Conservation (phyloP, 2,888 invertebrate genomes). For the Harpalus rubripes region DNA sequence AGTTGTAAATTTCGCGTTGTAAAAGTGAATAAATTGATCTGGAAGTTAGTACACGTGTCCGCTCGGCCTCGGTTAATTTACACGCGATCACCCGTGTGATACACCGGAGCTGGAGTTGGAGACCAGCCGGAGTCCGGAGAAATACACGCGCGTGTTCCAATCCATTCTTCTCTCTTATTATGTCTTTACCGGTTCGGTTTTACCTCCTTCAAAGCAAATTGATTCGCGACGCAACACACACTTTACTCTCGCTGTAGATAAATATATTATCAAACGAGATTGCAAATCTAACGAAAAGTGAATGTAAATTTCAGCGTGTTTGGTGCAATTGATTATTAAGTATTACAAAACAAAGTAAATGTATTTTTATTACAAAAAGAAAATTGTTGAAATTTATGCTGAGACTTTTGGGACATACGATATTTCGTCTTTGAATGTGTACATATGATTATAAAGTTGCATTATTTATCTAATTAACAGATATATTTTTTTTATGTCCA, state of each 20-base stretch:
- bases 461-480: conserved; percentile 33
- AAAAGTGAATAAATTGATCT: conserved; percentile 58
- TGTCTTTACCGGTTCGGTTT: conserved; percentile 38
- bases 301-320: too few relatives aligned
- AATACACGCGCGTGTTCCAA: conserved; percentile 32
- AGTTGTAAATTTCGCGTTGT: conserved; percentile 47
- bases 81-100: conserved; percentile 57
- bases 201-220: conserved; percentile 30
- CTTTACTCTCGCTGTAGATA: too few relatives aligned
- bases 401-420: too few relatives aligned
- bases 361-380: too few relatives aligned
- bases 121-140: not conserved
- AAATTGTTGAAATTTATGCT: too few relatives aligned
- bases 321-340: too few relatives aligned
- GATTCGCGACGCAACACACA: not conserved
- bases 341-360: too few relatives aligned
- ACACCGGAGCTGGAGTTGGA: not conserved
- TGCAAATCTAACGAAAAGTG: too few relatives aligned
- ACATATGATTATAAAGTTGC: too few relatives aligned
- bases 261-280: too few relatives aligned
- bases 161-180: conserved; percentile 44
- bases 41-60: conserved; percentile 48
- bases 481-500: conserved; percentile 17
- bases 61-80: conserved; percentile 50
- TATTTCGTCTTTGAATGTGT: too few relatives aligned